Conservation (phyloP, 2,888 invertebrate species). For the Acleris holmiana region DNA sequence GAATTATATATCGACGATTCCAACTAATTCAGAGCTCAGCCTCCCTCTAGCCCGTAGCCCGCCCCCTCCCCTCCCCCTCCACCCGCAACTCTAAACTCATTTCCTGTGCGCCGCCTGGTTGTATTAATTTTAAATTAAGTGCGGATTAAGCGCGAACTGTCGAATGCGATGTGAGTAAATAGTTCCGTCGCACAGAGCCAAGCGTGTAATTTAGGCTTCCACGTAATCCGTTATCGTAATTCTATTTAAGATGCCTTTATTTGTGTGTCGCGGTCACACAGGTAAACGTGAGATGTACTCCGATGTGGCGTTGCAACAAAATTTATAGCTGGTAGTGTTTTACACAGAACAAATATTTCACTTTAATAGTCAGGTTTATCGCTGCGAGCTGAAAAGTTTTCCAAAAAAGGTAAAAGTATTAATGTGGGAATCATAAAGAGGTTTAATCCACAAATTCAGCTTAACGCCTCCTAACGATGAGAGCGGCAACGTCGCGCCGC, state of each 20-base stretch:
- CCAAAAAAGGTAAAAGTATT: conserved; percentile 15
- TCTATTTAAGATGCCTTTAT: no score
- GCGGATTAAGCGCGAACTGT: conserved; percentile 74
- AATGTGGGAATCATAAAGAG: conserved; percentile 47
- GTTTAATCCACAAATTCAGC: conserved; percentile 57
- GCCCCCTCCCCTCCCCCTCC: conserved; percentile 46
- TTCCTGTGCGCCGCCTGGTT: conserved; percentile 88
- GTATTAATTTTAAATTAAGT: conserved; percentile 90
- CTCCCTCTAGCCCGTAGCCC: conserved; percentile 45
- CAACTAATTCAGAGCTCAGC: conserved; percentile 66
- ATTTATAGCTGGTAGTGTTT: neutral
- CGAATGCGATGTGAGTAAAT: conserved; percentile 52
- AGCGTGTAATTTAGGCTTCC: neutral
- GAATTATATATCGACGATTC: conserved; percentile 59
- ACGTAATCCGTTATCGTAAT: no score
- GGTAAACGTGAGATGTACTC: neutral
- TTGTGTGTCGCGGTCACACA: neutral
- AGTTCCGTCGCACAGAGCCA: conserved; percentile 26
- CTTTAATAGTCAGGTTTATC: conserved; percentile 13
- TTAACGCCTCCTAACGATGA: conserved; percentile 57
- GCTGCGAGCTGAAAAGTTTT: conserved; percentile 5
- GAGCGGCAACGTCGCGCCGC: conserved; percentile 72
- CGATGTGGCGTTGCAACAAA: neutral
- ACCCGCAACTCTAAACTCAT: conserved; percentile 86
- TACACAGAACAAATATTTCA: conserved; percentile 1